Base-by-base conservation (phyloP, 2,797 vertebrate species). In the Semotilus atromaculatus region DNA sequence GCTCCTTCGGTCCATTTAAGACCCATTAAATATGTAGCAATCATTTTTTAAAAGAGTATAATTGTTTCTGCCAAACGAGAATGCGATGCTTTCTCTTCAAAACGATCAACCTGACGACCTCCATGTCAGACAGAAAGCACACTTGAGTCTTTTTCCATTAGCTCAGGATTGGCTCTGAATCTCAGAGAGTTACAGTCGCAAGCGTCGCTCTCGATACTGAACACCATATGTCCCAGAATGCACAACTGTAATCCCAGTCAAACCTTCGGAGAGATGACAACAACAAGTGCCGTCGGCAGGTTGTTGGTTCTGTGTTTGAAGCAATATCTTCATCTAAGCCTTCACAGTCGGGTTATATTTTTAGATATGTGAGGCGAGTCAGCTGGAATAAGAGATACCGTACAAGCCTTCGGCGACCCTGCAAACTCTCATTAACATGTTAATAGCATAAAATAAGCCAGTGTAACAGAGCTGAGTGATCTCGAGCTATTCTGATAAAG, bases 161-260 rank as follows among this genome's bases (percentile, higher is more conserved):
- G 38, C 58, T 62, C 19, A 34, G 80, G 53, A 72, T 45, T 36
- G 68, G 19, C 53, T 36, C 48, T 21, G n/a, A 73, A 82, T 7
- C 67, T 72, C 53, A 58, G n/a, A 58, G 36, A 53, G 71, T 71
- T 71, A 60, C 36, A 58, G 67, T 43, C 36, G 29, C 23, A 71
- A 71, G 67, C 36, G 13, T 72, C 6, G 1, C 80, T 60, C 80
- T 45, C 38, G 3, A 72, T 60, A 43, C 55, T 23, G 3, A 72
- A 62, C 13, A 58, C 53, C 8, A 10, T 72, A 81, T 53, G 23
- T 62, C 80, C 38, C 68, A 73, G 38, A 29, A 73, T 19, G 64
- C 78, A 73, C 21, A 23, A 4, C 80, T 62, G 19, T 62, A 82
- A 82, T 72, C 80, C 40, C 80, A 73, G 68, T 48, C 53, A 62